These are phyloP conservation scores for Hemaris fuciformis DNA, from an alignment of 2,888 invertebrate species.

Conservation along the genomic window DNA sequence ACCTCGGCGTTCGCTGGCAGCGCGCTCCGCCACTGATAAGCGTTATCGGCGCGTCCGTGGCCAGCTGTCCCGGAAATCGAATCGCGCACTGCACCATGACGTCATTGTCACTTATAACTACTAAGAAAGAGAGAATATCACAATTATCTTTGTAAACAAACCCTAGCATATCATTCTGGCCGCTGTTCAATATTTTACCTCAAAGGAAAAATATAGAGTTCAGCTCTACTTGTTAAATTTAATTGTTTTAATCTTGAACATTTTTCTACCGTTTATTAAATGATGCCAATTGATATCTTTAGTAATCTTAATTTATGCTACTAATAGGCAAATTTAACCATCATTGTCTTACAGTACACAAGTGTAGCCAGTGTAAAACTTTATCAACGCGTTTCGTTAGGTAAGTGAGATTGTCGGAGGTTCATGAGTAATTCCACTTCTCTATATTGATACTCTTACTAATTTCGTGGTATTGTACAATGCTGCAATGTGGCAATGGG, in stretches of 20 bases:
- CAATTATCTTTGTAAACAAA: not conserved
- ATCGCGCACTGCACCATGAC: conserved; percentile 36
- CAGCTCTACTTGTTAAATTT: not conserved
- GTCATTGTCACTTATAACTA: conserved; percentile 29
- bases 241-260: not conserved
- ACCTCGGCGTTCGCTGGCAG: conserved; percentile 42
- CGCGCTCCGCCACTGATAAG: conserved; percentile 51
- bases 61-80: conserved; percentile 67
- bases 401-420: too few relatives aligned
- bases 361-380: too few relatives aligned
- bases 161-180: not conserved
- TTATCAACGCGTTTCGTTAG: too few relatives aligned
- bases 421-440: too few relatives aligned
- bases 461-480: too few relatives aligned
- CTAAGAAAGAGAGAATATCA: conserved; percentile 1
- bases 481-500: too few relatives aligned
- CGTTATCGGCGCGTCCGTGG: conserved; percentile 55
- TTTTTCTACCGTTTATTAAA: not conserved
- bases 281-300: not conserved
- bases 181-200: not conserved
- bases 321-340: too few relatives aligned
- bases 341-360: too few relatives aligned
- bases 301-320: too few relatives aligned
- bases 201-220: not conserved
- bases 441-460: too few relatives aligned